Percentiles rank a stretch among this genome's conserved stretches.
These are phyloP conservation scores for Halocynthia aurantium DNA, from an alignment of 23 tunicate genomes.

Conservation along the genomic window DNA sequence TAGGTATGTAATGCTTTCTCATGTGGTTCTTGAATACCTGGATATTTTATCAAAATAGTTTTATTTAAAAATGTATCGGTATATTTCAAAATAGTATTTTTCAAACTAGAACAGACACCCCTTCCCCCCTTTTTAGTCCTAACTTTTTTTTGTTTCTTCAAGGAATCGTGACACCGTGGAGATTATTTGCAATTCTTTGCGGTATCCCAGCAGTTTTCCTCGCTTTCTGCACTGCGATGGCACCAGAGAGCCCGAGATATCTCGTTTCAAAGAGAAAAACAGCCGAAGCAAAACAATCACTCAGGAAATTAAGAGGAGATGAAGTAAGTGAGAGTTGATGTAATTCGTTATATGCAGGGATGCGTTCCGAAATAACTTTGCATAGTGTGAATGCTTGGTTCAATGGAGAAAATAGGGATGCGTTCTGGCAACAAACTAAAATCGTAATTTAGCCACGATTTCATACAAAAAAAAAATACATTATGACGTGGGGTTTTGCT, in stretches of 20 bases:
- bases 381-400: background rate
- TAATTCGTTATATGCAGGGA: background rate
- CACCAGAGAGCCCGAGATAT: slow-evolving; percentile 68
- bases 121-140: no score
- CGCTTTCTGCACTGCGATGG: slow-evolving; percentile 29
- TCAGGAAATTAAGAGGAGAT: slow-evolving; percentile 46
- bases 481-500: no score
- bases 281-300: slow-evolving; percentile 26
- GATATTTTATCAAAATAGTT: background rate
- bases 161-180: slow-evolving; percentile 64
- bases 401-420: background rate
- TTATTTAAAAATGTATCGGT: background rate
- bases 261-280: slow-evolving; percentile 31
- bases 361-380: background rate
- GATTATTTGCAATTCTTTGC: slow-evolving; percentile 50
- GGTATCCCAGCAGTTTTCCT: slow-evolving; percentile 29
- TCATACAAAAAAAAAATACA: no score
- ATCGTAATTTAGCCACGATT: no score
- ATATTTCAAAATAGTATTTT: background rate
- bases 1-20: slow-evolving; percentile 26
- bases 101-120: background rate
- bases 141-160: background rate
- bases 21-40: no score
- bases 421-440: no score
- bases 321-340: slow-evolving; percentile 17